A percentile compares a stretch with the other conserved stretches of the same genome.
Conservation (phyloP, 2,113 vertebrate genomes). For the Balaenoptera acutorostrata region DNA sequence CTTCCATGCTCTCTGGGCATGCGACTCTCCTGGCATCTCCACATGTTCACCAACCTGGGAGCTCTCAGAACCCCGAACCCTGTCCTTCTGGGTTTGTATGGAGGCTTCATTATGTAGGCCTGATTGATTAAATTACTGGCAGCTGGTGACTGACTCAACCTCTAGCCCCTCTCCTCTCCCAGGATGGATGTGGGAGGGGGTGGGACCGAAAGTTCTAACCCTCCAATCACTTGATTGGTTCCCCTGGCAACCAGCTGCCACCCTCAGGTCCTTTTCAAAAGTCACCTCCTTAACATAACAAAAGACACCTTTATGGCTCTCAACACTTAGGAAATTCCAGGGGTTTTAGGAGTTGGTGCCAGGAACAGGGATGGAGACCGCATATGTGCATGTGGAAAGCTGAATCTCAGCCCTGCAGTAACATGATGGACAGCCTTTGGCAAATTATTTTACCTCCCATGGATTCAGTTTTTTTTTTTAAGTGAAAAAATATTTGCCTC, state of each 20-base stretch:
- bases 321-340: neutral
- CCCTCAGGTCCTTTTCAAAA: neutral
- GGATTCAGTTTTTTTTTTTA: neutral
- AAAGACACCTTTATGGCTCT: neutral
- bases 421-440: neutral
- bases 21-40: neutral
- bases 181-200: neutral
- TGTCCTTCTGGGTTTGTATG: neutral
- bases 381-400: fast-evolving
- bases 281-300: neutral
- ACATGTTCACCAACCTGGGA: neutral
- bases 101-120: neutral
- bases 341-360: neutral
- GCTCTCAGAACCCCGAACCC: neutral
- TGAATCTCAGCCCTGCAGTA: neutral
- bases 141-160: neutral
- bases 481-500: neutral
- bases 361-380: neutral
- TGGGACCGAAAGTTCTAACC: neutral
- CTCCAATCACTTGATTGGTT: neutral
- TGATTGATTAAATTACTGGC: neutral
- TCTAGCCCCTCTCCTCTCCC: neutral
- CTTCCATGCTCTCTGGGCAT: neutral
- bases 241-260: neutral
- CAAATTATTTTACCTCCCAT: neutral